Percentiles rank a stretch among this genome's conserved stretches.
phyloP scores from a whole-genome alignment of 2,888 invertebrate species.

The Deilephila elpenor region DNA sequence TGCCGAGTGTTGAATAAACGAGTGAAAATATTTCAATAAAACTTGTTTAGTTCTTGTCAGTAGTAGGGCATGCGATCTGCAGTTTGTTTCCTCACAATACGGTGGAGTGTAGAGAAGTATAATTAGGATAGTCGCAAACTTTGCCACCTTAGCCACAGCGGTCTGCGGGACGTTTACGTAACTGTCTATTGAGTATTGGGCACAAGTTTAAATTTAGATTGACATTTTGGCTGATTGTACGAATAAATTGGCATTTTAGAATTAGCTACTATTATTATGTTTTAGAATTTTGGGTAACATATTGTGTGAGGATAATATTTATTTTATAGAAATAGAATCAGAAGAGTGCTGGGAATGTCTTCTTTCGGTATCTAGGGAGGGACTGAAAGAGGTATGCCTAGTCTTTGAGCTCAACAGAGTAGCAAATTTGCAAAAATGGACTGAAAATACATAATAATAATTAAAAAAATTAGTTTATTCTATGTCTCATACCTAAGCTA shows the following conservation, averaged over 20 bases:
- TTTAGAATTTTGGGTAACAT: too few relatives aligned
- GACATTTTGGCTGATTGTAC: neutral
- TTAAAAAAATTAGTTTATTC: too few relatives aligned
- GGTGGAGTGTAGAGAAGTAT: neutral
- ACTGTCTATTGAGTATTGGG: neutral
- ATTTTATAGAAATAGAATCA: too few relatives aligned
- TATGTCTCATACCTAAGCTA: too few relatives aligned
- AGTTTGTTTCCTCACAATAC: slow-evolving; percentile 1
- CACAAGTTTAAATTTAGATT: neutral
- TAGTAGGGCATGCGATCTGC: slow-evolving; percentile 4
- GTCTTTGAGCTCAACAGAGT: too few relatives aligned
- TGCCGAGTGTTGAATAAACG: slow-evolving; percentile 4
- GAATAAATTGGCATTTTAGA: neutral
- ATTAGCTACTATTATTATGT: neutral
- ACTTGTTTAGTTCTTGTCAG: neutral
- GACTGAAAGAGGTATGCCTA: too few relatives aligned
- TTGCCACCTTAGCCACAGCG: neutral
- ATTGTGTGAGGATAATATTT: too few relatives aligned
- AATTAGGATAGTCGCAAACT: neutral
- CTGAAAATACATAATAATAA: too few relatives aligned
- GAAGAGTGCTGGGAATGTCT: too few relatives aligned
- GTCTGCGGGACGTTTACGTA: neutral
- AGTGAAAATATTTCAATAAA: slow-evolving; percentile 27
- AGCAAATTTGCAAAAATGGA: too few relatives aligned
- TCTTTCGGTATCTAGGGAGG: too few relatives aligned